phyloP scores from a whole-genome alignment of 64 coral and sea anemone genomes.

The Cladopsammia gracilis region DNA sequence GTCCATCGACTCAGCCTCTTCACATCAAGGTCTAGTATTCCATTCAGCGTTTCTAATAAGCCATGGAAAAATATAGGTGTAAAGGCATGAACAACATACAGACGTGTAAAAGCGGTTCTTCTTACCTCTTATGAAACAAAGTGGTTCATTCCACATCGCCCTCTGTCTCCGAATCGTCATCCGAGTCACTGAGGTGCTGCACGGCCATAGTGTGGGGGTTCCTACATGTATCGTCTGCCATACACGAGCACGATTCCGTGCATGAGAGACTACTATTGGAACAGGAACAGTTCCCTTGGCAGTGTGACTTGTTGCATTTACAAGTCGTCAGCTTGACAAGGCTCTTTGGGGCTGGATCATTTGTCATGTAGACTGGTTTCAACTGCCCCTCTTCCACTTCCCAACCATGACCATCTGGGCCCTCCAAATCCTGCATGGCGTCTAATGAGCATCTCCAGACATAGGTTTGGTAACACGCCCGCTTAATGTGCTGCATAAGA shows the following conservation, averaged over 20 bases:
- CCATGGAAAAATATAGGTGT: no score
- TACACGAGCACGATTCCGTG: slow-evolving; percentile 49
- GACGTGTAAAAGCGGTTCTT: no score
- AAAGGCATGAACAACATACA: no score
- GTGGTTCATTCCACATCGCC: no score
- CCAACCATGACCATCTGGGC: slow-evolving; percentile 35
- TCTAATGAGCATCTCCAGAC: slow-evolving; percentile 46
- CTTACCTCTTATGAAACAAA: no score
- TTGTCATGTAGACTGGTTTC: slow-evolving; percentile 57
- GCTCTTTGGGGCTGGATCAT: slow-evolving; percentile 42
- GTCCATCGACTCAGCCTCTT: no score
- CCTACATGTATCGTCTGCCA: slow-evolving; percentile 62
- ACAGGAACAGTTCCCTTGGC: slow-evolving; percentile 23
- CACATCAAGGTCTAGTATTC: no score
- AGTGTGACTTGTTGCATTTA: slow-evolving; percentile 31
- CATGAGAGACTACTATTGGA: slow-evolving; percentile 34
- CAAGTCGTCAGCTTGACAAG: slow-evolving; percentile 69
- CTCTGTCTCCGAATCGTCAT: no score
- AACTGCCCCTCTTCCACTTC: slow-evolving; percentile 48
- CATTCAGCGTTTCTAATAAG: no score
- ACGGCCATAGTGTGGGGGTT: slow-evolving; percentile 43
- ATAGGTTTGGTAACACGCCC: slow-evolving; percentile 32
- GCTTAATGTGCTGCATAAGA: slow-evolving; percentile 20
- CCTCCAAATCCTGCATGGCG: slow-evolving; percentile 21
- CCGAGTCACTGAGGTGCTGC: no score